Evolutionary conservation across 2,797 vertebrate genomes (phyloP).

Genomic region (Cyclopterus lumpus): DNA sequence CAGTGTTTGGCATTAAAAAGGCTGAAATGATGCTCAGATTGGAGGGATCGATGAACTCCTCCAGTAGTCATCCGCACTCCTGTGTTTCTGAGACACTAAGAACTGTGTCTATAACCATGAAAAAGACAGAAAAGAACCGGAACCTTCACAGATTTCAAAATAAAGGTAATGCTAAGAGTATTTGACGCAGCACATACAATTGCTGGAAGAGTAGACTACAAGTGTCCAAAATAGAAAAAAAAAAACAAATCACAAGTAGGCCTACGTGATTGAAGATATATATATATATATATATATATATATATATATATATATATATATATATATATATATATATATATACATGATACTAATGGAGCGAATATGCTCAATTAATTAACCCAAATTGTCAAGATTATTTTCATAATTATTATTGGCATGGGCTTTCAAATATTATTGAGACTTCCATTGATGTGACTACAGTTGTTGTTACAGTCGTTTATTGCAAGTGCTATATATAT

Average conservation of each 20-base stretch:
- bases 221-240: not conserved
- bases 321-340: no score
- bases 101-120: not conserved
- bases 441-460: not conserved
- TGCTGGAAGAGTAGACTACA: not conserved
- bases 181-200: not conserved
- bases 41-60: slow-evolving; percentile 19
- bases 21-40: slow-evolving; percentile 14
- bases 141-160: slow-evolving; percentile 11
- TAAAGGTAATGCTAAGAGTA: not conserved
- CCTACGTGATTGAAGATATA: not conserved
- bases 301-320: no score
- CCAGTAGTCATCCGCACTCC: slow-evolving; percentile 21
- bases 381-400: not conserved
- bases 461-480: no score
- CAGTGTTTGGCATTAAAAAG: not conserved
- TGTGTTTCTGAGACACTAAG: not conserved
- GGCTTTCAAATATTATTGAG: not conserved
- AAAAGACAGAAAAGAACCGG: not conserved
- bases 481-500: not conserved
- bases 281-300: no score
- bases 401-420: not conserved
- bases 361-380: not conserved
- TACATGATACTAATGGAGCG: accelerated
- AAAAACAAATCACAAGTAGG: not conserved